phyloP scores from a whole-genome alignment of 2,113 vertebrate genomes.

The Neogale vison region DNA sequence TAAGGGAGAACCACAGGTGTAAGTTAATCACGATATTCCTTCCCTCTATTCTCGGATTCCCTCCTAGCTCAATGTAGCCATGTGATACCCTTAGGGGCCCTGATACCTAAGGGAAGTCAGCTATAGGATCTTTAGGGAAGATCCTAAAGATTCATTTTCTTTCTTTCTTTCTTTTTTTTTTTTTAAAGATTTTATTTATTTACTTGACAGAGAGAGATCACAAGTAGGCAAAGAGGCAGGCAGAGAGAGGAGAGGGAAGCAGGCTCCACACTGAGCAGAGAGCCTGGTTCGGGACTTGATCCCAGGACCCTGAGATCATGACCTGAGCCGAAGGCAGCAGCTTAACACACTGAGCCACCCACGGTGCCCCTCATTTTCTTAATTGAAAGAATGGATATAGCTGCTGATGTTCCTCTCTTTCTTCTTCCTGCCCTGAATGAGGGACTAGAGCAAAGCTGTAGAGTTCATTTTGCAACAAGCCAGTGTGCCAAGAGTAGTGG shows the following conservation, averaged over 20 bases:
- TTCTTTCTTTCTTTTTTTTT: neutral
- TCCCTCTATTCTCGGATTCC: neutral
- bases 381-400: neutral
- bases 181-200: too few species aligned
- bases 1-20: neutral
- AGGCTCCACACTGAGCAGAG: too few species aligned
- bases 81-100: neutral
- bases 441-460: neutral
- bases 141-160: neutral
- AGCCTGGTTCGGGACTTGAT: too few species aligned
- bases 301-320: too few species aligned
- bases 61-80: neutral
- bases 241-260: too few species aligned
- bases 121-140: neutral
- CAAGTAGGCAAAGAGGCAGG: too few species aligned
- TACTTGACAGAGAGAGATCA: too few species aligned
- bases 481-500: neutral
- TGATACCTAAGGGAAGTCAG: neutral
- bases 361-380: neutral
- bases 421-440: neutral
- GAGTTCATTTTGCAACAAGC: neutral
- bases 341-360: too few species aligned
- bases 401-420: neutral
- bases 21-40: neutral
- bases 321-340: too few species aligned